A percentile compares a stretch with the other conserved stretches of the same genome.
Conservation (phyloP, 1,140 invertebrate species). For the Euwallacea similis region DNA sequence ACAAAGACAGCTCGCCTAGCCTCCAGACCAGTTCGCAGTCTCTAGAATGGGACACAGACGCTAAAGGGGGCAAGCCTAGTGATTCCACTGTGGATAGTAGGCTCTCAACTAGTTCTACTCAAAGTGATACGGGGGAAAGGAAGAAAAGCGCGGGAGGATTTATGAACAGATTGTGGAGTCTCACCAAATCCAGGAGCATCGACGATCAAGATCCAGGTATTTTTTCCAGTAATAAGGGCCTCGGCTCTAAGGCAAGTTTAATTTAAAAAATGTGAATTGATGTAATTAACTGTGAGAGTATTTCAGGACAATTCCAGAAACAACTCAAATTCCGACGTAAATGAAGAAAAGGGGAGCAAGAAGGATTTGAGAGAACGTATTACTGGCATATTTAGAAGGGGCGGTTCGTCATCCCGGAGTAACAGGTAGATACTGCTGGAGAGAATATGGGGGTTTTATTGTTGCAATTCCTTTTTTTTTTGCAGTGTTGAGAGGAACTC, state of each 20-base stretch:
- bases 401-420: constrained; percentile 63
- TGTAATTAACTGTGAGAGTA: constrained; percentile 16
- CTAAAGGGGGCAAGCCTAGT: constrained; percentile 57
- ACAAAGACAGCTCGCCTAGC: constrained; percentile 76
- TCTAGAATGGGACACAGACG: constrained; percentile 63
- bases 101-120: constrained; percentile 79
- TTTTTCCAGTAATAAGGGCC: constrained; percentile 42
- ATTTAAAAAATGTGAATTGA: background rate
- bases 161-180: constrained; percentile 80
- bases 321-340: constrained; percentile 65
- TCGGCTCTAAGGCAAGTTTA: constrained; percentile 30
- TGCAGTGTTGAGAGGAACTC: constrained; percentile 50
- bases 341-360: constrained; percentile 67
- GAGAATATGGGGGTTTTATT: constrained; percentile 1
- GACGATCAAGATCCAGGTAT: constrained; percentile 61
- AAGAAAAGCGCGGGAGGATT: constrained; percentile 81
- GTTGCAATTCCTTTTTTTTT: constrained; percentile 9
- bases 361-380: constrained; percentile 77
- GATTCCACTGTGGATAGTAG: constrained; percentile 77
- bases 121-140: constrained; percentile 74
- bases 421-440: constrained; percentile 69
- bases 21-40: constrained; percentile 64
- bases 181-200: constrained; percentile 82
- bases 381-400: constrained; percentile 79
- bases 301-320: constrained; percentile 67